Evolutionary conservation across 2,113 vertebrate genomes (phyloP).

Genomic region (Gorsachius goisagi): DNA sequence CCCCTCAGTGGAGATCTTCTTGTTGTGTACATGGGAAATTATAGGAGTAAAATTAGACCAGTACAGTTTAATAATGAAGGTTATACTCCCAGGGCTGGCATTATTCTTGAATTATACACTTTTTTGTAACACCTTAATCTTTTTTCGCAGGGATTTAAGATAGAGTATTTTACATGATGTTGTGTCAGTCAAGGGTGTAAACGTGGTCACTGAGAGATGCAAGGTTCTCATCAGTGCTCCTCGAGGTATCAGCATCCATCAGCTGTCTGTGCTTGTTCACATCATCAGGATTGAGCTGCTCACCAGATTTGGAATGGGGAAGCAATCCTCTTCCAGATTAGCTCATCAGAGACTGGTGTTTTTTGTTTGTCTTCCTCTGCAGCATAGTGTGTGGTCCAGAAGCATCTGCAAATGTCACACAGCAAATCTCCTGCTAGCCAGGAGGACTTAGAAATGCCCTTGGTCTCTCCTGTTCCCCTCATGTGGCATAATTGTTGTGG

Average conservation of each 20-base stretch:
- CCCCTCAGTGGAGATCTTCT: not conserved
- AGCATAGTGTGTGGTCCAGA: not conserved
- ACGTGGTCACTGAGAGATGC: not conserved
- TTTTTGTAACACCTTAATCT: not conserved
- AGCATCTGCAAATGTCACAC: slow-evolving; percentile 7
- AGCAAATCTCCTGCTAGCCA: not conserved
- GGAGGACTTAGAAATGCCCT: not conserved
- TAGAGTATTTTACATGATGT: not conserved
- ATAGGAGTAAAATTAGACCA: not conserved
- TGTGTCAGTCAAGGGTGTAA: not conserved
- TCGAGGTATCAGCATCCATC: not conserved
- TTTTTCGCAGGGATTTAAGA: not conserved
- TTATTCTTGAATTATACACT: not conserved
- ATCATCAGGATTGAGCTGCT: not conserved
- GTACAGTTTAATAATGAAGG: not conserved
- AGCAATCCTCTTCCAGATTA: not conserved
- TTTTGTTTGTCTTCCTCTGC: slow-evolving; percentile 9
- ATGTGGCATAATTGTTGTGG: not conserved
- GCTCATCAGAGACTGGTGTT: not conserved
- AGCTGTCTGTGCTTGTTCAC: not conserved
- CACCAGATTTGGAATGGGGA: not conserved
- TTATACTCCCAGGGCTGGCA: not conserved
- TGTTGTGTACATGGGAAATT: not conserved
- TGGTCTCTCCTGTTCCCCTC: not conserved
- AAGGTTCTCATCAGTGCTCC: not conserved